phyloP scores from a whole-genome alignment of 2,113 vertebrate genomes.

The Antechinus flavipes region DNA sequence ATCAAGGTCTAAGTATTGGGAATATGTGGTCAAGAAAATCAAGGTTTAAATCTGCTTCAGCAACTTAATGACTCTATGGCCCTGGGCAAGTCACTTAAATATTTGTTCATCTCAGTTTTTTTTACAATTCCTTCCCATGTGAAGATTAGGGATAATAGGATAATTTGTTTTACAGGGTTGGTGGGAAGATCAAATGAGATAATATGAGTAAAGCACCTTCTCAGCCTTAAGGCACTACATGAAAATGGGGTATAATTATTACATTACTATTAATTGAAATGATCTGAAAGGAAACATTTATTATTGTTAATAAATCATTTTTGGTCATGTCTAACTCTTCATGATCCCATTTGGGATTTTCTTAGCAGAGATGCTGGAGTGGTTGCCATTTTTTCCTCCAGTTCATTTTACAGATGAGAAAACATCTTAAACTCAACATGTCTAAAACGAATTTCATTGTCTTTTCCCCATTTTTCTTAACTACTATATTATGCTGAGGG shows the following conservation, averaged over 20 bases:
- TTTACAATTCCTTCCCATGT: not conserved
- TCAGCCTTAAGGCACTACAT: not conserved
- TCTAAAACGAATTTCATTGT: not conserved
- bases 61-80: not conserved
- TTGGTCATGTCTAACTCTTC: too few relatives aligned
- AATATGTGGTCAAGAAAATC: not conserved
- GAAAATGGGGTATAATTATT: not conserved
- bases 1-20: not conserved
- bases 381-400: too few relatives aligned
- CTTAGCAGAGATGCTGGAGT: too few relatives aligned
- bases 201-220: not conserved
- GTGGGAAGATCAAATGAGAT: not conserved
- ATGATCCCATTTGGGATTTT: too few relatives aligned
- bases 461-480: not conserved
- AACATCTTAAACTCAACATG: not conserved
- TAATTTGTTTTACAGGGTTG: not conserved
- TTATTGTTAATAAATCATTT: too few relatives aligned
- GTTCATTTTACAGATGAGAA: too few relatives aligned
- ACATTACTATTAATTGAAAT: not conserved
- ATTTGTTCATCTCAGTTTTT: not conserved
- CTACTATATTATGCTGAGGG: not conserved
- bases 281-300: not conserved
- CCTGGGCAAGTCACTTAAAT: not conserved
- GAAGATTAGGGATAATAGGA: not conserved
- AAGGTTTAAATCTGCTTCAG: not conserved